Evolutionary conservation across 2,888 invertebrate genomes (phyloP), one percentile per base, ranked within the genome.

Genomic region (Mesopsocus fuscifrons): DNA sequence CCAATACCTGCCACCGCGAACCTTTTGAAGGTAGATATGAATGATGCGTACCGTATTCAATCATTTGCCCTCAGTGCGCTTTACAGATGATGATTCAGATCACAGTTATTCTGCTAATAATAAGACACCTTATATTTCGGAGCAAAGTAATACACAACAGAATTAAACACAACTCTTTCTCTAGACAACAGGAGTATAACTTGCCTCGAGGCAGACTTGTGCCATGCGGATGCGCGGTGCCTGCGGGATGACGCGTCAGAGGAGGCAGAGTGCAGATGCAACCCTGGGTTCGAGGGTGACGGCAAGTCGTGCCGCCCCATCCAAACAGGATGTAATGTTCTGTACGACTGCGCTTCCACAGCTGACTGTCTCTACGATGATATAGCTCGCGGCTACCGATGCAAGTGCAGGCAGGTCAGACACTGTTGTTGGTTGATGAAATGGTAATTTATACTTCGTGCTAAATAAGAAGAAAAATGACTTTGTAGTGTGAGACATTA

Each of bases 131-230:
- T n/a, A n/a, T n/a, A n/a, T n/a, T n/a, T n/a, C n/a, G n/a, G n/a
- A n/a, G n/a, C n/a, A n/a, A n/a, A n/a, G n/a, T n/a, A n/a, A n/a
- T n/a, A n/a, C n/a, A n/a, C n/a, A n/a, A n/a, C n/a, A n/a, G n/a
- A n/a, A n/a, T n/a, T n/a, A n/a, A n/a, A n/a, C n/a, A n/a, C n/a
- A n/a, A n/a, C n/a, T n/a, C n/a, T n/a, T n/a, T n/a, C n/a, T n/a
- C n/a, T n/a, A n/a, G n/a, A n/a, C n/a, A n/a, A n/a, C n/a, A n/a
- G n/a, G n/a, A n/a, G n/a, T n/a, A n/a, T n/a, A 5, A 38, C 16
- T 15, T 88, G 88, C 56, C 65, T 74, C 4, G 94, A 94, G 58
- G 68, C 88, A 43, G 80, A 94, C 56, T 94, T 94, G 23, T 55
- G 51, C 48, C 48, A 46, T 41, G 20, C 32, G 13, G 9, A 43